Conservation (phyloP, 2,797 vertebrate species). For the Malurus leucopterus region DNA sequence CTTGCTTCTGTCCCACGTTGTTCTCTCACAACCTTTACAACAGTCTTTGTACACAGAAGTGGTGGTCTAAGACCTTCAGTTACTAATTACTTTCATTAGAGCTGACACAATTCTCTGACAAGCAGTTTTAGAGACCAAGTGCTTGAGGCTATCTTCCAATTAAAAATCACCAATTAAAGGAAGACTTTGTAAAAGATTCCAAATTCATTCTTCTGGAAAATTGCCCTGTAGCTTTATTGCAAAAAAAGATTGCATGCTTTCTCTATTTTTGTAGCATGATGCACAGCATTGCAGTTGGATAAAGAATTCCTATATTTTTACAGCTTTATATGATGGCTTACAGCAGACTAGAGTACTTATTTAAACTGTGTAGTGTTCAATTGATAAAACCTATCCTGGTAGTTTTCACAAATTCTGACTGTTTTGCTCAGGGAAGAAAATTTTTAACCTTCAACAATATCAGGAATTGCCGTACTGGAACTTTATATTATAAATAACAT, state of each 20-base stretch:
- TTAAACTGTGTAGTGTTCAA: not conserved
- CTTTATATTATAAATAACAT: not conserved
- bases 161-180: not conserved
- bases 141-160: slow-evolving; percentile 10
- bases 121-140: not conserved
- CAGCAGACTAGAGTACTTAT: not conserved
- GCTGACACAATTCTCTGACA: slow-evolving; percentile 4
- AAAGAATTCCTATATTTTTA: slow-evolving; percentile 38
- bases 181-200: slow-evolving; percentile 30
- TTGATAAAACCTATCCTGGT: not conserved
- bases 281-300: not conserved
- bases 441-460: not conserved
- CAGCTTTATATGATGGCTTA: slow-evolving; percentile 31
- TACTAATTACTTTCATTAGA: slow-evolving; percentile 29
- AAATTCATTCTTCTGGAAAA: slow-evolving; percentile 38
- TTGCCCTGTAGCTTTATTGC: slow-evolving; percentile 20
- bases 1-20: not conserved
- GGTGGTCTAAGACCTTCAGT: not conserved
- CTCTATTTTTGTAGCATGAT: slow-evolving; percentile 42
- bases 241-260: not conserved
- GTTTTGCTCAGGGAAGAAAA: not conserved
- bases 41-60: not conserved
- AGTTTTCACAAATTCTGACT: slow-evolving; percentile 5
- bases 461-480: not conserved
- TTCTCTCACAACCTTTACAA: not conserved